phyloP scores from a whole-genome alignment of 2,113 vertebrate species.

The Marcusenius ussheri region DNA sequence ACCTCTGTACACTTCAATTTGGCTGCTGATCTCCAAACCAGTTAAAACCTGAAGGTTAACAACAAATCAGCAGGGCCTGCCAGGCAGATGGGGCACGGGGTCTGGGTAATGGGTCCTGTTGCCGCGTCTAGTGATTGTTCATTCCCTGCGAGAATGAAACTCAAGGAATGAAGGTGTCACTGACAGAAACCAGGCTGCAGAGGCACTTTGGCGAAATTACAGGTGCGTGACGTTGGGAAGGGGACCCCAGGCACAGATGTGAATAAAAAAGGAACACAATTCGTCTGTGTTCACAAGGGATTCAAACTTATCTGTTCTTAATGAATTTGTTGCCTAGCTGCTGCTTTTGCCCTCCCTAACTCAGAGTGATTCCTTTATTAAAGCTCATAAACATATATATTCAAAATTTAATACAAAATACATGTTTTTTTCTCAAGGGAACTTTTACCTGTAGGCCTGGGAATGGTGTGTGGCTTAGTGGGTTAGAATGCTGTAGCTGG shows the following conservation, averaged over 20 bases:
- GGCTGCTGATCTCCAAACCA: slow-evolving; percentile 7
- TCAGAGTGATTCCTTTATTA: neutral
- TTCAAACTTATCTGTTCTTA: neutral
- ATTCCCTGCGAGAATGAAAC: neutral
- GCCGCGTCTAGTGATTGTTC: neutral
- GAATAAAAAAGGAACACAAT: neutral
- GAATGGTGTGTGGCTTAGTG: neutral
- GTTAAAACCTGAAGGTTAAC: slow-evolving; percentile 24
- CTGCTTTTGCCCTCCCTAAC: neutral
- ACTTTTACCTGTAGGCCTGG: neutral
- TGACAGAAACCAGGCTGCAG: neutral
- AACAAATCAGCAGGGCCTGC: neutral
- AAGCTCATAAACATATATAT: neutral
- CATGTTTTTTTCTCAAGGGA: neutral
- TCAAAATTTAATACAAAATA: neutral
- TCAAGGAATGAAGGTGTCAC: neutral
- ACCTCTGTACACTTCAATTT: slow-evolving; percentile 14
- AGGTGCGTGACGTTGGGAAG: neutral
- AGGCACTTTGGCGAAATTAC: neutral
- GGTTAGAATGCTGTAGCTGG: neutral
- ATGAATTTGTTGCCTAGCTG: neutral
- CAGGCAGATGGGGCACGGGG: neutral
- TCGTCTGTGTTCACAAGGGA: neutral
- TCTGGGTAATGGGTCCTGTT: neutral
- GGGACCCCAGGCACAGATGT: neutral